phyloP scores from a whole-genome alignment of 2,113 vertebrate species.

The Numenius arquata region DNA sequence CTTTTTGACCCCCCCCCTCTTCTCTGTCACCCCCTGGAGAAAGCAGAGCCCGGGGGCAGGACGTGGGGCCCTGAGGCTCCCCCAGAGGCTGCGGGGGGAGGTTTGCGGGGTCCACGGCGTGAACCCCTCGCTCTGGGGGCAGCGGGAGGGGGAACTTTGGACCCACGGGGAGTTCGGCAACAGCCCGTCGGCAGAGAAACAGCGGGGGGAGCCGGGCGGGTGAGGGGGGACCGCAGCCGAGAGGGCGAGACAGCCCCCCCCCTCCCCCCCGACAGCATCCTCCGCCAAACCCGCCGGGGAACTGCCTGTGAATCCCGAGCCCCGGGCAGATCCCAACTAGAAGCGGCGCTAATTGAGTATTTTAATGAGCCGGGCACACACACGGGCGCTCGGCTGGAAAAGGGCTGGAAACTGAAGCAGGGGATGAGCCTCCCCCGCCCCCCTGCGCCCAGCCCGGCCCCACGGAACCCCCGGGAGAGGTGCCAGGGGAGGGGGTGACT shows the following conservation, averaged over 20 bases:
- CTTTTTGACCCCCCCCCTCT: neutral
- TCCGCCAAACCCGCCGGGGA: neutral
- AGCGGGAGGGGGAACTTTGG: neutral
- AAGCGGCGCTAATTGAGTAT: fast-evolving
- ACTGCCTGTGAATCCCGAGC: fast-evolving
- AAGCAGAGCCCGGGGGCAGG: neutral
- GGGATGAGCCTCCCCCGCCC: neutral
- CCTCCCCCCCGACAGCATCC: neutral
- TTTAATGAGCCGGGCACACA: neutral
- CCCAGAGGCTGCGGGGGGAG: fast-evolving
- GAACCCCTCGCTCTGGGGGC: neutral
- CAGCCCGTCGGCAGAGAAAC: neutral
- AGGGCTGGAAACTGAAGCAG: too few species aligned
- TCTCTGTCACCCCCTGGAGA: neutral
- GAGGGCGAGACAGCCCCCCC: neutral
- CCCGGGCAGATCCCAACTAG: neutral
- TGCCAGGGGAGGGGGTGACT: too few species aligned
- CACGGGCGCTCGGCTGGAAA: neutral
- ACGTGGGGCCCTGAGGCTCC: neutral
- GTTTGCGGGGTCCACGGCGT: too few species aligned
- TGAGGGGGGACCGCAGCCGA: neutral
- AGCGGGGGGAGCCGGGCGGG: neutral
- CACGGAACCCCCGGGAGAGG: neutral
- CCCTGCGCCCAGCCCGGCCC: too few species aligned
- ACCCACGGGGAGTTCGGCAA: neutral